These are phyloP conservation scores for Drosophila testacea DNA, from an alignment of 2,888 invertebrate species.

Conservation along the genomic window DNA sequence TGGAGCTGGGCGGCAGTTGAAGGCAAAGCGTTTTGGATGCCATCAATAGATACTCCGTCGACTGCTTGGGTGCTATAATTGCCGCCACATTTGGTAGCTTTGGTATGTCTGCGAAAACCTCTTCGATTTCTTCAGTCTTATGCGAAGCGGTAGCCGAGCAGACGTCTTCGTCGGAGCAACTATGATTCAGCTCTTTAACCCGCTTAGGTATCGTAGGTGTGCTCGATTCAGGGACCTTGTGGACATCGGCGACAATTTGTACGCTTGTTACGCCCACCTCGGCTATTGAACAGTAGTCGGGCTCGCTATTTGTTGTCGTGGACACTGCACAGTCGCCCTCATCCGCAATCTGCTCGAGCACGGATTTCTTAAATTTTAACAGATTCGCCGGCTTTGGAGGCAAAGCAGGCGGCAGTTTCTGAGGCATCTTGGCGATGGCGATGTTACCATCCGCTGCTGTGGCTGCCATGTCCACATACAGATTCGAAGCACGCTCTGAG, in stretches of 20 bases:
- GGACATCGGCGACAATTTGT: conserved; percentile 87
- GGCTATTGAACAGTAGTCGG: conserved; percentile 92
- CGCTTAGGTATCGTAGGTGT: conserved; percentile 64
- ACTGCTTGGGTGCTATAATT: conserved; percentile 88
- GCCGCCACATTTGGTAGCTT: conserved; percentile 91
- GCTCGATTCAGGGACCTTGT: conserved; percentile 75
- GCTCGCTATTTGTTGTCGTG: conserved; percentile 86
- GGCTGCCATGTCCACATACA: conserved; percentile 89
- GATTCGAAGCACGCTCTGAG: conserved; percentile 85
- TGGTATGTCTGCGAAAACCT: conserved; percentile 88
- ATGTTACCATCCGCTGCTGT: conserved; percentile 83
- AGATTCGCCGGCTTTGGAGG: conserved; percentile 92
- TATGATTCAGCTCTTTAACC: conserved; percentile 1
- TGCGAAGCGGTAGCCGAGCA: conserved; percentile 65
- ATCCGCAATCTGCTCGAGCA: conserved; percentile 71
- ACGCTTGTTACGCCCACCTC: conserved; percentile 87
- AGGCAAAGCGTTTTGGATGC: conserved; percentile 55
- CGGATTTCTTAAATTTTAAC: conserved; percentile 87
- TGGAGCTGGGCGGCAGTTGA: conserved; percentile 46
- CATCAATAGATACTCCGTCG: conserved; percentile 59
- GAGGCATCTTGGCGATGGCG: conserved; percentile 48
- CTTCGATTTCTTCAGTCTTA: conserved; percentile 84
- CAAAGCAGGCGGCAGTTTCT: conserved; percentile 88
- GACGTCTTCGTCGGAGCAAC: conserved; percentile 41
- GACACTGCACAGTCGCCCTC: conserved; percentile 62